Conservation (phyloP, 2,797 vertebrate species). For the Gadopsis bispinosus region DNA sequence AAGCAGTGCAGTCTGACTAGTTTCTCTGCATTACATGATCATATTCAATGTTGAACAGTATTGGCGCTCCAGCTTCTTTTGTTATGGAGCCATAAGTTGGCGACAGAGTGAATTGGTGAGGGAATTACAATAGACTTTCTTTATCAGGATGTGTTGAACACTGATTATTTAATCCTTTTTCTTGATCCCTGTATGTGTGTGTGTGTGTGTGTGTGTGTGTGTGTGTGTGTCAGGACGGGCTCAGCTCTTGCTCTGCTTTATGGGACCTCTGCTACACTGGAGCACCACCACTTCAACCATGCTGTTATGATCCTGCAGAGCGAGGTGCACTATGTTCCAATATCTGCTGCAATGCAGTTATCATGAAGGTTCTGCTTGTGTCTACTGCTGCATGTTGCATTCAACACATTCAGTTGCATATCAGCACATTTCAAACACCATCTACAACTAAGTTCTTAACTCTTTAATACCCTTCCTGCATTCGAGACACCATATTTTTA, state of each 20-base stretch:
- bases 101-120: slow-evolving; percentile 39
- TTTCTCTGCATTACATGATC: slow-evolving; percentile 18
- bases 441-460: slow-evolving; percentile 2
- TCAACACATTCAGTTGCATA: slow-evolving; percentile 4
- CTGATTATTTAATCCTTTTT: slow-evolving; percentile 51
- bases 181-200: slow-evolving; percentile 44
- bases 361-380: slow-evolving; percentile 42
- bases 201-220: slow-evolving; percentile 45
- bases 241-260: slow-evolving; percentile 97
- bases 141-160: slow-evolving; percentile 50
- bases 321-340: slow-evolving; percentile 86
- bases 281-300: slow-evolving; percentile 99
- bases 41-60: slow-evolving; percentile 33
- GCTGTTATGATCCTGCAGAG: slow-evolving; percentile 99
- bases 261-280: slow-evolving; percentile 97
- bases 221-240: slow-evolving; percentile 89
- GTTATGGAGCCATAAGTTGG: slow-evolving; percentile 42
- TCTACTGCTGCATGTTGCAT: slow-evolving; percentile 28
- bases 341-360: slow-evolving; percentile 69
- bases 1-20: no score
- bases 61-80: slow-evolving; percentile 53
- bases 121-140: slow-evolving; percentile 50
- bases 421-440: slow-evolving; percentile 18
- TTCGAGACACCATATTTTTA: neutral
- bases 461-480: neutral